Percentiles rank a stretch among this genome's conserved stretches.
phyloP scores from a whole-genome alignment of 2,888 invertebrate genomes.

The Stomorhina lunata region DNA sequence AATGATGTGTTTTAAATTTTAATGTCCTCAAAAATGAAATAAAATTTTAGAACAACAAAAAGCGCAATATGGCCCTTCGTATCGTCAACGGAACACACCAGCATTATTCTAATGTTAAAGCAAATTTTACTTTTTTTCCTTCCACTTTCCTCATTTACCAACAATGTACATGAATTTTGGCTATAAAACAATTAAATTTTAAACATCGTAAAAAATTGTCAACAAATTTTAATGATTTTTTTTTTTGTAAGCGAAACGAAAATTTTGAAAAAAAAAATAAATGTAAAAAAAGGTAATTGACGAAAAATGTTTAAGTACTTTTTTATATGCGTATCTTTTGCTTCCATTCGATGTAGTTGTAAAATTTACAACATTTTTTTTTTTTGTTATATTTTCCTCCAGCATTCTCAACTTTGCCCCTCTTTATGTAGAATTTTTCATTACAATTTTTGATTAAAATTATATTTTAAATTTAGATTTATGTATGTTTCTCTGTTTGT shows the following conservation, averaged over 20 bases:
- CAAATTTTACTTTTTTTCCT: constrained; percentile 1
- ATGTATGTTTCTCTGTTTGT: too few species aligned
- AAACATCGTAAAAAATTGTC: constrained; percentile 59
- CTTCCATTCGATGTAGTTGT: not conserved
- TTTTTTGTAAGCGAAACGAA: constrained; percentile 27
- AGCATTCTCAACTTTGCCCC: not conserved
- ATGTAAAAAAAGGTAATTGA: constrained; percentile 58
- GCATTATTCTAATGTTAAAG: not conserved
- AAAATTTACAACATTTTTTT: constrained; percentile 32
- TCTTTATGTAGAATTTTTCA: not conserved
- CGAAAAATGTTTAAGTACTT: constrained; percentile 50
- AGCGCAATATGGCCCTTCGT: constrained; percentile 7
- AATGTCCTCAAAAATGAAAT: constrained; percentile 7
- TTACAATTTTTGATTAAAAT: constrained; percentile 22
- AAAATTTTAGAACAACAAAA: constrained; percentile 3
- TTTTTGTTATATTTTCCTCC: not conserved
- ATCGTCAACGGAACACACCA: not conserved
- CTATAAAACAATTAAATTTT: constrained; percentile 61
- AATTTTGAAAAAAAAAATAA: constrained; percentile 35
- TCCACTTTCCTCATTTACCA: constrained; percentile 7
- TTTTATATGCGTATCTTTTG: constrained; percentile 16
- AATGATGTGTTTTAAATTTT: constrained; percentile 50
- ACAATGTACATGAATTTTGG: constrained; percentile 47
- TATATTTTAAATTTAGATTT: constrained; percentile 19
- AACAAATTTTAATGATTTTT: constrained; percentile 46